Evolutionary conservation across 2,797 vertebrate genomes (phyloP), one percentile per base, ranked within the genome.

Genomic region (Iguana delicatissima): DNA sequence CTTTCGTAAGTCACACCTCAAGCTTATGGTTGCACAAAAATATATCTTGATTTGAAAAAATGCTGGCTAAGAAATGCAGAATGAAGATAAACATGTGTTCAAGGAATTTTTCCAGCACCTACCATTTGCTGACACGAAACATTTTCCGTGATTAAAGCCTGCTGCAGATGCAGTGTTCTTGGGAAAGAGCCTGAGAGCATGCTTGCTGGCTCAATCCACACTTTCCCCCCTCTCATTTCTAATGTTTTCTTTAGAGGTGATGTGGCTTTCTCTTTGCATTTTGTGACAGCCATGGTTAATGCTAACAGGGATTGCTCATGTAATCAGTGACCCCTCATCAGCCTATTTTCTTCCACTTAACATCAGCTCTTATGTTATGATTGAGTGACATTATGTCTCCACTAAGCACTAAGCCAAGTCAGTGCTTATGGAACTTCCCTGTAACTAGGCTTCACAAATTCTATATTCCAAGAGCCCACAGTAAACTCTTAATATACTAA

Each of bases 31-130:
- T 59, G 29, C 5, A 20, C 55, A 62, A 86, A 77, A 76, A 64
- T 57, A 79, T 59, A 35, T 64, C 26, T 79, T 87, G 74, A 46
- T 77, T 64, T 57, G 13, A 62, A 62, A 62, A 86, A 87, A 76
- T 74, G 29, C 67, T 52, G 64, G 32, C 22, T 57, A 55, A 38
- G 16, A 77, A 85, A 38, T 55, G 16, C 57, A 82, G 38, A 69
- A 84, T 50, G 62, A 84, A 69, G 67, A 69, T 20, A 69, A 32
- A 32, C 38, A 50, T 29, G 29, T n/a, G 38, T 80, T 87, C 18
- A 64, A 64, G 38, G 59, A 77, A 50, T 64, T 80, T 87, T 46
- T n/a, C 16, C 42, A 80, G 38, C 57, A 79, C 26, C 83, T 29
- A 69, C 8, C 38, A 32, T 29, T 50, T 69, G 13, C 46, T 32